Base-by-base conservation (phyloP, 2,888 invertebrate species). In the Cheilosia impressa region DNA sequence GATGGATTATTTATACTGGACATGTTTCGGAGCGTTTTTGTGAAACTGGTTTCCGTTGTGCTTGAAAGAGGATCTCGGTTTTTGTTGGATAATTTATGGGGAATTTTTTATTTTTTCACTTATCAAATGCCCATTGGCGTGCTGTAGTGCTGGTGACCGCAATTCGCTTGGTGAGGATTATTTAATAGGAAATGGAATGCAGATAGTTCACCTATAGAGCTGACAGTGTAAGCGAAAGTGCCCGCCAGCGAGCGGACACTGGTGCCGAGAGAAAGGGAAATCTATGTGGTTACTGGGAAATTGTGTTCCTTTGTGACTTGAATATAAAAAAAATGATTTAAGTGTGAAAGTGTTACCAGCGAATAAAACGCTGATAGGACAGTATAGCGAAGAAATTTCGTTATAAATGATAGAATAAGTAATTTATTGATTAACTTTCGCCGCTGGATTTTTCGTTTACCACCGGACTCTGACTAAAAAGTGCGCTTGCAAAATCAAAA, bases 111-210 rank as follows among this genome's bases (percentile, higher is more conserved):
- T 24, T 24, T 66, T 68, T 57, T 62, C 47, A 47, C 43, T 53
- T 47, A 24, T 52, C 15, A 73, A 52, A 45, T 53, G 58, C 45
- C 65, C 31, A 72, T 27, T 10, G 6, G 50, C 19, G 31, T 9
- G 13, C n/a, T 45, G 24, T n/a, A 31, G 4, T 47, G 47, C 52
- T 66, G 53, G n/a, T 77, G 78, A 83, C 83, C 72, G 72, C 78
- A 73, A 83, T 83, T 24, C 41, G 55, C 41, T 31, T 41, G 43
- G 1, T 3, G 50, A 50, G 41, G 31, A 73, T 83, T 78, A 78
- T 73, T 83, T 63, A 83, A 83, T 63, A 72, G 19, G n/a, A 63
- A 66, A 5, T 19, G 15, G 31, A 60, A 31, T 55, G 53, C 55
- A 52, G 45, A 71, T 34, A 41, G 19, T 22, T 15, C 22, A 43